Percentiles rank a stretch among this genome's conserved stretches.
These are phyloP conservation scores for Cryptocheilus praepositus DNA, from an alignment of 2,888 invertebrate genomes.

Conservation along the genomic window DNA sequence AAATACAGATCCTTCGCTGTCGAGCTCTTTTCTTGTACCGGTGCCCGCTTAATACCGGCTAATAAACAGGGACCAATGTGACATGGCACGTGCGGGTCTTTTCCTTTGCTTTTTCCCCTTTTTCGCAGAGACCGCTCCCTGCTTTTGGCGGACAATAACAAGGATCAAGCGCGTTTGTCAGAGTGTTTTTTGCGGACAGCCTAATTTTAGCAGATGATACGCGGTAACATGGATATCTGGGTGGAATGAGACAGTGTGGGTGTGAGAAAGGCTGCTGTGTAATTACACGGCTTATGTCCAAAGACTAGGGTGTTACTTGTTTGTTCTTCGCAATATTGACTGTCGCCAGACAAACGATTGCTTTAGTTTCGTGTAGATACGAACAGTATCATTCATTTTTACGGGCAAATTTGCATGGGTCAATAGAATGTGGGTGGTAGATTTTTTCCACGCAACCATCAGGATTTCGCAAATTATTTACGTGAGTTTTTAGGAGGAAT, in stretches of 20 bases:
- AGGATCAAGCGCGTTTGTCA: slow-evolving; percentile 56
- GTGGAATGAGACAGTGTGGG: not conserved
- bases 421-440: too few species aligned
- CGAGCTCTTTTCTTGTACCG: slow-evolving; percentile 40
- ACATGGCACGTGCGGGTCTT: slow-evolving; percentile 36
- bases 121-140: slow-evolving; percentile 11
- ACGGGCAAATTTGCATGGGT: too few species aligned
- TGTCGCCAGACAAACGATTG: slow-evolving; percentile 18
- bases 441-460: too few species aligned
- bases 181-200: slow-evolving; percentile 12
- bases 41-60: slow-evolving; percentile 62
- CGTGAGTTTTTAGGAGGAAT: too few species aligned
- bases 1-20: slow-evolving; percentile 63
- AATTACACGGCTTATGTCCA: too few species aligned
- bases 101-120: not conserved
- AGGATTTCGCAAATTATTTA: too few species aligned
- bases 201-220: not conserved
- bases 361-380: too few species aligned
- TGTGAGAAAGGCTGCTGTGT: not conserved
- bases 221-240: not conserved
- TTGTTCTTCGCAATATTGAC: not conserved
- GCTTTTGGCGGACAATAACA: slow-evolving; percentile 51
- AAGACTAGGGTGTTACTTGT: too few species aligned
- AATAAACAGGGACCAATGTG: slow-evolving; percentile 59
- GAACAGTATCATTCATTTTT: too few species aligned